Base-by-base conservation (phyloP, 2,888 invertebrate species). In the Cryptocheilus praepositus region DNA sequence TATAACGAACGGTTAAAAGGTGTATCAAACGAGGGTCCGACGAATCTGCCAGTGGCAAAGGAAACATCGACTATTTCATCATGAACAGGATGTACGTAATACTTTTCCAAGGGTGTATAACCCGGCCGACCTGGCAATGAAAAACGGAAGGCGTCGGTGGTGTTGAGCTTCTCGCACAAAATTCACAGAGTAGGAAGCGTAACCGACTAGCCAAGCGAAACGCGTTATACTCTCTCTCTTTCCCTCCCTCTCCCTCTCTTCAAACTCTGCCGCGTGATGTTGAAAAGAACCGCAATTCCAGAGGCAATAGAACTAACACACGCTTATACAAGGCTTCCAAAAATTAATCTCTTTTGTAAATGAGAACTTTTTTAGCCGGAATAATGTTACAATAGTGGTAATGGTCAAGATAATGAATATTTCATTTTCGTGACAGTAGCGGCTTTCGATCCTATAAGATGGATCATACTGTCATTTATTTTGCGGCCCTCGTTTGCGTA, bases 151-250 rank as follows among this genome's bases (percentile, higher is more conserved):
- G 15, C 3, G 36, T 16, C 28, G 19, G 18, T 7, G 13, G 61
- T 51, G 19, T 11, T 16, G 25, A 18, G 67, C 53, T 69, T 74
- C 70, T 53, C 73, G 61, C 57, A 45, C 76, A 64, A 70, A 78
- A 78, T 71, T 69, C 59, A 65, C 67, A 71, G 65, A 71, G 74
- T 51, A 76, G 76, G 76, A 79, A 78, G 66, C 77, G 73, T 78
- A 71, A 78, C 66, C 73, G 79, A 78, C 78, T 70, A 60, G 74
- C 79, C 79, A 76, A 74, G 64, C 78, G 76, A 68, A 74, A 69
- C 74, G 55, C 66, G 70, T 76, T 76, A 74, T 69, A 76, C 76
- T 79, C 70, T 78, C 78, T 70, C 71, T 59, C 64, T 58, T 58
- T 58, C 64, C 3, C 7, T 54, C 21, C 2, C 52, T 45, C 61